Base-by-base conservation (phyloP, 1,140 invertebrate species). In the Bombus picipes region DNA sequence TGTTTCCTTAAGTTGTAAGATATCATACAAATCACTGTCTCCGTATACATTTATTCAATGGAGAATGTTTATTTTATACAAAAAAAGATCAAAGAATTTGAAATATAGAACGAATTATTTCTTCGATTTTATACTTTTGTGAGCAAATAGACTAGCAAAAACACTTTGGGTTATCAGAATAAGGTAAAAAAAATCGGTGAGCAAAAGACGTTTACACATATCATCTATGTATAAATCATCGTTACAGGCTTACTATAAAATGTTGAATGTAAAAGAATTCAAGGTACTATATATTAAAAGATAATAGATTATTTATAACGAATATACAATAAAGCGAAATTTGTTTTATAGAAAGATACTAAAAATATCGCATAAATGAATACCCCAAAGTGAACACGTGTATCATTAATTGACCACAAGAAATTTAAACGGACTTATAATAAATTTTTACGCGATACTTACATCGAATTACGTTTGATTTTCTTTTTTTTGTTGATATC, bases 391-490 rank as follows among this genome's bases (percentile, higher is more conserved):
- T 80, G 80, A 86, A 83, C n/a, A 78, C 34, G 43, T 83, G 15
- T 57, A 43, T 75, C 8, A 34, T 87, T 89, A 72, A 87, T 89
- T 79, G 73, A 89, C 80, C 32, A 22, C 18, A 77, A 70, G 41
- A 62, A 79, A 70, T 82, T 76, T 70, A 22, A 72, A 83, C 28
- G 32, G 62, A 72, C 72, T 70, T 75, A 66, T 76, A 89, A 89
- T 89, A 88, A 89, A 89, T 89, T 75, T 79, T 39, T 47, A 65
- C 47, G 37, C 66, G 28, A n/a, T 81, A 47, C 70, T 70, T 74
- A 81, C 41, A 83, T 59, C 59, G 15, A 76, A 53, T 47, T 80
- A 78, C 37, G 78, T 90, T 90, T 90, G 86, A 90, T 90, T 90
- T 85, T 34, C 68, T 81, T 86, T 81, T 86, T 81, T 81, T 86